Evolutionary conservation across 2,888 invertebrate species (phyloP).

Genomic region (Monoplex corrugatus): DNA sequence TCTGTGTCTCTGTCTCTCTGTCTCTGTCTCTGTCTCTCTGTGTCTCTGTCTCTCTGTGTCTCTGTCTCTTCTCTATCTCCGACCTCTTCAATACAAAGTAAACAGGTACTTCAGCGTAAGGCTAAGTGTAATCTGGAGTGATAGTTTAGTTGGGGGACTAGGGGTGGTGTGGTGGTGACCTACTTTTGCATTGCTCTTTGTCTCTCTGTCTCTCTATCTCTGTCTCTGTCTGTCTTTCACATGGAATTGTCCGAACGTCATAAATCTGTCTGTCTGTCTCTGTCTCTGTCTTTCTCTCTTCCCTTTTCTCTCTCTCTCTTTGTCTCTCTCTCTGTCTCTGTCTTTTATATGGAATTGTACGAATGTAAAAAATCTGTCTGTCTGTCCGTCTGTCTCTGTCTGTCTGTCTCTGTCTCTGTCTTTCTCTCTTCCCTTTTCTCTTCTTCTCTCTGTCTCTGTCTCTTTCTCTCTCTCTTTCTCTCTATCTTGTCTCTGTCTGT

Average conservation of each 20-base stretch:
- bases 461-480: not conserved
- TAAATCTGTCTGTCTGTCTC: not conserved
- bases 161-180: no score
- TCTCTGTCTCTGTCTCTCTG: not conserved
- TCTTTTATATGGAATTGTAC: not conserved
- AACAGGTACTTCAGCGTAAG: no score
- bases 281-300: not conserved
- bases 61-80: no score
- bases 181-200: not conserved
- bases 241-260: not conserved
- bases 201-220: not conserved
- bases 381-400: slow-evolving; percentile 15
- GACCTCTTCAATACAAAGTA: no score
- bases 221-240: not conserved
- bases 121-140: no score
- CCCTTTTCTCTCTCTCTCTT: not conserved
- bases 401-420: not conserved
- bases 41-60: no score
- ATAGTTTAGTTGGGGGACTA: no score
- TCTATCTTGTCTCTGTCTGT: no score
- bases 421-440: not conserved
- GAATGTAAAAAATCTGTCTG: not conserved
- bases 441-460: not conserved
- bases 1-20: not conserved
- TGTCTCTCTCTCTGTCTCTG: not conserved